phyloP scores from a whole-genome alignment of 2,888 invertebrate species.

The Caenorhabditis macrosperma region DNA sequence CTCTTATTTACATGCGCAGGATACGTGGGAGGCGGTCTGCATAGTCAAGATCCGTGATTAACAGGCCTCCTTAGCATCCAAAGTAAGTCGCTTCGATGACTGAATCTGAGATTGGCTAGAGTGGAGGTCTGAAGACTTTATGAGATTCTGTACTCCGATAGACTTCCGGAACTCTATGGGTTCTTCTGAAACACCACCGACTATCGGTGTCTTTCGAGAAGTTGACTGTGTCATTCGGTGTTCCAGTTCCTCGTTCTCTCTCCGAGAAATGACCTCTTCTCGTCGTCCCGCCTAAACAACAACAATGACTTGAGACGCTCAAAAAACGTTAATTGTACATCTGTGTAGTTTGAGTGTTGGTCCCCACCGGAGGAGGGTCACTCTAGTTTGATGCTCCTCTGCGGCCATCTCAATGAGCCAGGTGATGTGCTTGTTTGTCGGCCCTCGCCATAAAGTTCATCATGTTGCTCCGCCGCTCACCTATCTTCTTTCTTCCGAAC shows the following conservation, averaged over 20 bases:
- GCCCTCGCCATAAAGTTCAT: background rate
- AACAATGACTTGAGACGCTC: background rate
- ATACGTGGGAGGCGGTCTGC: too few relatives aligned
- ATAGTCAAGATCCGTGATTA: too few relatives aligned
- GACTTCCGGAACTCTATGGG: too few relatives aligned
- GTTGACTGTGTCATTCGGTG: background rate
- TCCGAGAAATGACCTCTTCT: background rate
- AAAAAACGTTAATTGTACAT: background rate
- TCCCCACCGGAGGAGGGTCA: background rate
- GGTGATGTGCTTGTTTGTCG: background rate
- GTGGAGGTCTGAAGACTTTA: too few relatives aligned
- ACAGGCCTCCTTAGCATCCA: too few relatives aligned
- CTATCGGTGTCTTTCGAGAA: too few relatives aligned
- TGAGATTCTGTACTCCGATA: too few relatives aligned
- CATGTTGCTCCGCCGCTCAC: background rate
- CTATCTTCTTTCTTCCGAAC: constrained; percentile 4
- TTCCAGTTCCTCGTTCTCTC: background rate
- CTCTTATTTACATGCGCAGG: too few relatives aligned
- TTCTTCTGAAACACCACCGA: too few relatives aligned
- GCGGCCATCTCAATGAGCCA: background rate
- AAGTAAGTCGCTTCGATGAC: too few relatives aligned
- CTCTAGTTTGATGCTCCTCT: constrained; percentile 2
- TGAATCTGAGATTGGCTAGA: too few relatives aligned
- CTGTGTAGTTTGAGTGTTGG: constrained; percentile 7
- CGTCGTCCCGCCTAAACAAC: background rate